These are phyloP conservation scores for Tupiocoris notatus DNA, from an alignment of 2,888 invertebrate genomes.

Conservation along the genomic window DNA sequence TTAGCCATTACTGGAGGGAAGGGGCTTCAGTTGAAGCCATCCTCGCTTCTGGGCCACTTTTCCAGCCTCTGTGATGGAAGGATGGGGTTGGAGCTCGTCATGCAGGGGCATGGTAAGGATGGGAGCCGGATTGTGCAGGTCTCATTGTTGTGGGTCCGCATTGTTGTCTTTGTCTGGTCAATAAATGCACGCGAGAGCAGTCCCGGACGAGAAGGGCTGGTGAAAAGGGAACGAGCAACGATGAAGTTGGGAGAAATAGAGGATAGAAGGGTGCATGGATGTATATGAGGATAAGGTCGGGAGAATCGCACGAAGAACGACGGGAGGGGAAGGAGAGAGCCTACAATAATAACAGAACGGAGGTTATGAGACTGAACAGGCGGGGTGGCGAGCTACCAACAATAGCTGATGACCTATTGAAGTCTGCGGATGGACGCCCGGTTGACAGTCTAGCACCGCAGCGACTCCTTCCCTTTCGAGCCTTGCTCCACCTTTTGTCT, in stretches of 20 bases:
- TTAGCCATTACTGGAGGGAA: constrained; percentile 46
- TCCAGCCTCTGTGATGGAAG: constrained; percentile 1
- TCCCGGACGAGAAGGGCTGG: constrained; percentile 21
- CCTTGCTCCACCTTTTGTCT: constrained; percentile 38
- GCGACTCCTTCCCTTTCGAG: constrained; percentile 30
- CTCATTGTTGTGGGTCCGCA: constrained; percentile 47
- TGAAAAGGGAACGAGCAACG: constrained; percentile 7
- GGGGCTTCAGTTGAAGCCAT: neutral
- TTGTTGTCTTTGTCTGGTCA: constrained; percentile 49
- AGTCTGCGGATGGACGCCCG: constrained; percentile 41
- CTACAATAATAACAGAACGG: constrained; percentile 43
- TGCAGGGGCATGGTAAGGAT: neutral
- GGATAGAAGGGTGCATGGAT: constrained; percentile 1
- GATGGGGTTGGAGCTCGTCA: neutral
- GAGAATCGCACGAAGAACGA: neutral
- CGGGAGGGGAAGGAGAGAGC: neutral
- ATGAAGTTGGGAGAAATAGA: constrained; percentile 13
- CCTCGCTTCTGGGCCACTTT: constrained; percentile 20
- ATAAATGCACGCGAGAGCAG: constrained; percentile 49
- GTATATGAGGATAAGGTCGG: neutral
- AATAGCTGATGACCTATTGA: constrained; percentile 47
- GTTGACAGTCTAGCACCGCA: constrained; percentile 41
- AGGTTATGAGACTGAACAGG: neutral
- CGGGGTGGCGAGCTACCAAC: constrained; percentile 16
- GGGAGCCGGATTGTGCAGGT: constrained; percentile 46